Evolutionary conservation across 1,140 invertebrate species (phyloP).

Genomic region (Eueides isabella): DNA sequence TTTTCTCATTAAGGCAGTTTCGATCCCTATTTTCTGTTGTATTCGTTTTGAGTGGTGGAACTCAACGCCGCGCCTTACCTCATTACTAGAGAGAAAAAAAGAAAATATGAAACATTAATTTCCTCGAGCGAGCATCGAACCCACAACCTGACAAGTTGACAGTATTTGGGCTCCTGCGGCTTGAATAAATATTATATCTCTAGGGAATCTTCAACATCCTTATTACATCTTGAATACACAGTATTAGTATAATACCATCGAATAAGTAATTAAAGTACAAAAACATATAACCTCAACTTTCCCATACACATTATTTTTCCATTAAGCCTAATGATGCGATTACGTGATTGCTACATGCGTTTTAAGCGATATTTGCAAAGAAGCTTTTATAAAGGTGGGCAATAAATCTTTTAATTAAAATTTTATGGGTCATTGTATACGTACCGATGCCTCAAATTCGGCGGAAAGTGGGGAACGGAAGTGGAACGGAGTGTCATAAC

Average conservation of each 20-base stretch:
- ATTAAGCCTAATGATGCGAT: conserved; percentile 4
- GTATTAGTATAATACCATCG: neutral
- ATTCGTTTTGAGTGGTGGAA: neutral
- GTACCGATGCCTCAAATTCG: too few relatives aligned
- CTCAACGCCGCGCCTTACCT: neutral
- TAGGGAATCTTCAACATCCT: too few relatives aligned
- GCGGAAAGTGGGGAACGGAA: too few relatives aligned
- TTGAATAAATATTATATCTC: too few relatives aligned
- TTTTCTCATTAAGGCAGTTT: too few relatives aligned
- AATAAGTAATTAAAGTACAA: neutral
- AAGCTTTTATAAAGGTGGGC: neutral
- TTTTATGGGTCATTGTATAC: too few relatives aligned
- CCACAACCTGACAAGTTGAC: neutral
- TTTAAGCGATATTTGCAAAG: neutral
- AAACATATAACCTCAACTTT: neutral
- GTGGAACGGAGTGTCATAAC: too few relatives aligned
- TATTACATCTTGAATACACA: too few relatives aligned
- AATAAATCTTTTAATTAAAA: too few relatives aligned
- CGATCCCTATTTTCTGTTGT: too few relatives aligned
- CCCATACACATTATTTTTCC: neutral
- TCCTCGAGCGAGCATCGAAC: neutral
- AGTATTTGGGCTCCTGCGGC: too few relatives aligned
- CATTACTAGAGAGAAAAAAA: too few relatives aligned
- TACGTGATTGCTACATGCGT: neutral
- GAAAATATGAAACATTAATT: neutral